Evolutionary conservation across 2,888 invertebrate genomes (phyloP).

Genomic region (Doris montereyensis): DNA sequence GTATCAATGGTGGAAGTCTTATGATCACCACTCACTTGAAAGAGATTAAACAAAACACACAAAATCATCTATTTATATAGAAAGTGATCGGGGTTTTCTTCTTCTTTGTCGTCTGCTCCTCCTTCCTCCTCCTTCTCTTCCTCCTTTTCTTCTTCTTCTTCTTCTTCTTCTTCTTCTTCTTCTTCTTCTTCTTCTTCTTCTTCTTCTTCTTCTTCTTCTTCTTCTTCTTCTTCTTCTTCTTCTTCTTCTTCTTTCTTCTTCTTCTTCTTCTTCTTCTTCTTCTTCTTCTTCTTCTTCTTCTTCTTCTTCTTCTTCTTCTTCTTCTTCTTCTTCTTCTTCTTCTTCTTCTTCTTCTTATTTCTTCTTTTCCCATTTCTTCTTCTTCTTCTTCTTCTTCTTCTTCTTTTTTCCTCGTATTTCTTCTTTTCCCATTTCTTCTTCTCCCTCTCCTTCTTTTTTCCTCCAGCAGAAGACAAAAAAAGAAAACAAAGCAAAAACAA

Average conservation of each 20-base stretch:
- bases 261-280: neutral
- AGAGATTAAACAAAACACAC: no score
- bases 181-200: neutral
- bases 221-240: neutral
- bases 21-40: neutral
- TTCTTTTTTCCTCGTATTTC: neutral
- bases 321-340: neutral
- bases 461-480: no score
- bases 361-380: neutral
- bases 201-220: neutral
- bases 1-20: no score
- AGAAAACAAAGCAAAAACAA: no score
- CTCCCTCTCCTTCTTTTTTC: no score
- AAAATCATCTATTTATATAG: neutral
- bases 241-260: neutral
- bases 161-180: neutral
- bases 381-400: neutral
- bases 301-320: neutral
- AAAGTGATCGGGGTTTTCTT: neutral
- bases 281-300: neutral
- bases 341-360: neutral
- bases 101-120: no score
- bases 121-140: slow-evolving; percentile 10
- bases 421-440: neutral
- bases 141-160: neutral